Base-by-base conservation (phyloP, 2,797 vertebrate genomes). In the Acomys russatus region DNA sequence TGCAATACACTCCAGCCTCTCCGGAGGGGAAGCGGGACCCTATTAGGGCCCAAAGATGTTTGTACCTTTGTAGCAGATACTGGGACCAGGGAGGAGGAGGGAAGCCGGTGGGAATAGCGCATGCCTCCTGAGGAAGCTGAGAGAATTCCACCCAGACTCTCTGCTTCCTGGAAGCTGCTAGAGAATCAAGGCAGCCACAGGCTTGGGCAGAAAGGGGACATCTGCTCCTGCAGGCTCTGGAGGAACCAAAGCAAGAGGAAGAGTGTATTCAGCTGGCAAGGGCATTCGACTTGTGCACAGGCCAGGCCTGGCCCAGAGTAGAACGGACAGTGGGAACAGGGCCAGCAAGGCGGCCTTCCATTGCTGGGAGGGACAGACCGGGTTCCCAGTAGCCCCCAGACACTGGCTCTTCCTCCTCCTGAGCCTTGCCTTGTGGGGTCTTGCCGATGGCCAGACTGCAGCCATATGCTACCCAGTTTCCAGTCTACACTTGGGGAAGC, bases 131-230 rank as follows among this genome's bases (percentile, higher is more conserved):
- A 93, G 96, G 92, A 97, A 97, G 80, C 91, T 96, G 92, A 49
- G 95, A 96, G 96, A 92, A 78, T 92, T 94, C 92, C 91, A 94
- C 6, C 76, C 91, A 33, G 96, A 33, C 61, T 70, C 54, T 74
- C 92, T 70, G 84, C 92, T 82, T 92, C 93, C 84, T 90, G 94
- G 94, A 92, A 92, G 92, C 77, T 54, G 92, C n/a, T 59, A 78
- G 64, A 88, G 49, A 70, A 91, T 84, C 93, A 95, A 49, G 25
- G 61, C 80, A 38, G 83, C 68, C 20, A 0, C 66, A 28, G 84
- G 93, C 92, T 64, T 17, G 1, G 88, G 92, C 90, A 97, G 96
- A 96, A 97, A 97, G 88, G 2, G 0, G 97, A 92, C 97, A 98
- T 97, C 96, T 98, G 97, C 61, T 97, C 91, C 66, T 33, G 59